These are phyloP conservation scores for Eucriotettix oculatus DNA, from an alignment of 2,888 invertebrate genomes.

Conservation along the genomic window DNA sequence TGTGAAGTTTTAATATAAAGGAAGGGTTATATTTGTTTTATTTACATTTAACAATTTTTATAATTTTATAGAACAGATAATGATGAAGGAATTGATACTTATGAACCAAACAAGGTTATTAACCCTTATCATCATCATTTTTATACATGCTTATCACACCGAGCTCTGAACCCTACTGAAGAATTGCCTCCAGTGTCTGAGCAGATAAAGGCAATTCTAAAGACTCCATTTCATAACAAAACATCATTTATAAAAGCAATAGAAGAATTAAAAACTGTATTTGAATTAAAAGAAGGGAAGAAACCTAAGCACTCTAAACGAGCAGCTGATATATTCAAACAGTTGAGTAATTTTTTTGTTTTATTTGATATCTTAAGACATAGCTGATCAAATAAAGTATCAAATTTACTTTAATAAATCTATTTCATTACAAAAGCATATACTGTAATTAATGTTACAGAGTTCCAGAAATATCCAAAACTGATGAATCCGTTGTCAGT, in stretches of 20 bases:
- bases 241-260: not conserved
- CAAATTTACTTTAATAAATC: too few relatives aligned
- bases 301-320: conserved; percentile 4
- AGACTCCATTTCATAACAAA: not conserved
- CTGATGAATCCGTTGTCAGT: too few relatives aligned
- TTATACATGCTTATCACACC: conserved; percentile 37
- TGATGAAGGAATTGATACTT: conserved; percentile 29
- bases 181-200: too few relatives aligned
- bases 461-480: too few relatives aligned
- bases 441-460: too few relatives aligned
- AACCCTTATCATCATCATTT: conserved; percentile 36
- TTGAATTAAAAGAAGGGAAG: conserved; percentile 29
- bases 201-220: too few relatives aligned
- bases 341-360: not conserved
- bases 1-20: too few relatives aligned
- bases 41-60: too few relatives aligned
- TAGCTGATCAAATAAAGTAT: too few relatives aligned
- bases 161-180: conserved; percentile 35
- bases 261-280: conserved; percentile 20
- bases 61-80: conserved; percentile 11
- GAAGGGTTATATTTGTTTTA: too few relatives aligned
- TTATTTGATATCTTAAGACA: too few relatives aligned
- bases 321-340: conserved; percentile 9
- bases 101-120: conserved; percentile 29
- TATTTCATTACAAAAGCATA: too few relatives aligned